Base-by-base conservation (phyloP, 2,797 vertebrate genomes). In the Pempheris klunzingeri region DNA sequence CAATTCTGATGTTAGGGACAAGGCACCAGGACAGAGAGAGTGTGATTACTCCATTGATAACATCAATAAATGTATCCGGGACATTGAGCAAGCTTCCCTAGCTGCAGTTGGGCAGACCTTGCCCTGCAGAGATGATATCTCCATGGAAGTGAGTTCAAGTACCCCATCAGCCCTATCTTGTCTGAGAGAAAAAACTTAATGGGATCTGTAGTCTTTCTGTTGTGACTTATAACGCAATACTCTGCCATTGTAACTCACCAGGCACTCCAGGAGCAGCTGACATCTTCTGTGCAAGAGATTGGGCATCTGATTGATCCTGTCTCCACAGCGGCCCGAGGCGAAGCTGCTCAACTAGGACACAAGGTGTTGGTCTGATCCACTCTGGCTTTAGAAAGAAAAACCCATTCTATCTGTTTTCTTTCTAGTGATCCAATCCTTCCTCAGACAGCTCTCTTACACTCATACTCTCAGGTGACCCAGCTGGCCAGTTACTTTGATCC, bases 201-300 rank as follows among this genome's bases (percentile, higher is more conserved):
- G 67, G 68, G 44, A 81, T 89, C 74, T 86, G 71, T 71, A 74
- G 77, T 75, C 75, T 71, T 77, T 89, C 73, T 82, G 47, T 71
- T 71, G 75, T 80, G 70, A 80, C 81, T 88, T 83, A 69, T 41
- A 50, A 71, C 17, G 17, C 76, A 80, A 88, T 85, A 70, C 39
- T 76, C 55, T 86, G 63, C 65, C 43, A 20, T 50, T 83, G 47
- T 84, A 74, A 87, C 81, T 58, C 83, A 32, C 81, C 84, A 99
- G 98, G 98, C 98, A 66, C 90, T 99, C 10, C 98, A 99, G 91
- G 98, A 99, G 53, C 98, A 99, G 93, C 94, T 99, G 90, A 98
- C 98, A 7, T 98, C 97, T 0, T 97, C 97, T 0, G 98, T 99
- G 53, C 98, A 99, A 87, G 98, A 99, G 89, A 99, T 99, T 4